Percentiles rank a stretch among this genome's conserved stretches.
phyloP scores from a whole-genome alignment of 2,797 vertebrate genomes.

The Eulemur albifrons region DNA sequence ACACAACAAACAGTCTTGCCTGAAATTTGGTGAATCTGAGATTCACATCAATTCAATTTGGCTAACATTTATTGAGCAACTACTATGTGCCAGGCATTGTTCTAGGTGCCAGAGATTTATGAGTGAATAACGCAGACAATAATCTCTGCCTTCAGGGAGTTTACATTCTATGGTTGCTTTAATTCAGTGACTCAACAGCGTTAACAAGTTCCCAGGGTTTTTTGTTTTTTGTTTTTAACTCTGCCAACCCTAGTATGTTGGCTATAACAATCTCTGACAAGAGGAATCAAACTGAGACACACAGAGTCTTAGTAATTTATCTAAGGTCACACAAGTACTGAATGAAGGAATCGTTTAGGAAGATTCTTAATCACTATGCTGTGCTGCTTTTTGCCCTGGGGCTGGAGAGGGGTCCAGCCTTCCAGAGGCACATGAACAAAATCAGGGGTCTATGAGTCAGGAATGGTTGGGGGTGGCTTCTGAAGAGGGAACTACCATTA shows the following conservation, averaged over 20 bases:
- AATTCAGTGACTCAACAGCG: background rate
- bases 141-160: background rate
- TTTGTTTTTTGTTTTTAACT: background rate
- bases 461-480: background rate
- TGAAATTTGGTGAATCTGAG: constrained; percentile 9
- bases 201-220: background rate
- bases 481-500: background rate
- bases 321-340: background rate
- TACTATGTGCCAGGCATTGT: background rate
- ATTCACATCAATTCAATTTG: background rate
- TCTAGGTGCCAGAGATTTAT: background rate
- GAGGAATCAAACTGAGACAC: background rate
- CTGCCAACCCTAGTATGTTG: background rate
- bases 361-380: background rate
- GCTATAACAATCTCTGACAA: background rate
- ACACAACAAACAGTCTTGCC: background rate
- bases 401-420: background rate
- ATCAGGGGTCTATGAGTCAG: background rate
- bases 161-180: background rate
- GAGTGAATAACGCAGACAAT: background rate
- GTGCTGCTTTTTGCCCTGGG: background rate
- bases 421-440: background rate
- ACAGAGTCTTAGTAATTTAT: background rate
- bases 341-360: background rate
- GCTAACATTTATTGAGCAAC: background rate